Evolutionary conservation across 1,140 invertebrate genomes (phyloP).

Genomic region (Acromyrmex heyeri): DNA sequence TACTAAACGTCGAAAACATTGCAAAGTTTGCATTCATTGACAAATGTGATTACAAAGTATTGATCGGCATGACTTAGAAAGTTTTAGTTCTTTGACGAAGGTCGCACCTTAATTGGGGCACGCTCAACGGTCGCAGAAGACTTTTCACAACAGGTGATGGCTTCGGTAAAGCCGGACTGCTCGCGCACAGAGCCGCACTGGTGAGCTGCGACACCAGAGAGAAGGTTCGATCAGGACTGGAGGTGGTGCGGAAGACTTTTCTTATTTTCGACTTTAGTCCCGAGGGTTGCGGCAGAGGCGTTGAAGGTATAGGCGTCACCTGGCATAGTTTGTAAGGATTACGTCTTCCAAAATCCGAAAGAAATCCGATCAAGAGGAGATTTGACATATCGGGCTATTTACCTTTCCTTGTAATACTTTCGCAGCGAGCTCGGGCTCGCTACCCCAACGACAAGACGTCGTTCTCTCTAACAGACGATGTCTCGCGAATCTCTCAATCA

Average conservation of each 20-base stretch:
- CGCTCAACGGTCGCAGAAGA: conserved; percentile 87
- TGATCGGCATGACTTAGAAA: neutral
- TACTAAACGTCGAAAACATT: neutral
- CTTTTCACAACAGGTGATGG: conserved; percentile 87
- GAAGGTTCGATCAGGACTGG: conserved; percentile 83
- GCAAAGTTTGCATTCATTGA: neutral
- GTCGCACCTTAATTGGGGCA: conserved; percentile 87
- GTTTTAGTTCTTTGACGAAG: neutral
- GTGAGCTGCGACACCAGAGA: conserved; percentile 88
- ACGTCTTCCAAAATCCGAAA: neutral
- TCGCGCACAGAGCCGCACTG: conserved; percentile 89
- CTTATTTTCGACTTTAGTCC: conserved; percentile 88
- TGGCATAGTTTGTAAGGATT: conserved; percentile 44
- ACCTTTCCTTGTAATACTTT: conserved; percentile 87
- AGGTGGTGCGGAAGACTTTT: conserved; percentile 87
- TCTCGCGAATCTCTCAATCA: conserved; percentile 91
- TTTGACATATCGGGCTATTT: neutral
- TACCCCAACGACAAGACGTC: conserved; percentile 88
- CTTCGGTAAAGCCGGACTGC: conserved; percentile 88
- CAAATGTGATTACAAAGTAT: neutral
- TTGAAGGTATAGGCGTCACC: conserved; percentile 80
- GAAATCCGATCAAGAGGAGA: neutral
- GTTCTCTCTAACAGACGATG: conserved; percentile 87
- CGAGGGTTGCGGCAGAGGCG: conserved; percentile 73
- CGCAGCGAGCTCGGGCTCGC: conserved; percentile 87